Base-by-base conservation (phyloP, 2,113 vertebrate species). In the Planiliza haematocheilus region DNA sequence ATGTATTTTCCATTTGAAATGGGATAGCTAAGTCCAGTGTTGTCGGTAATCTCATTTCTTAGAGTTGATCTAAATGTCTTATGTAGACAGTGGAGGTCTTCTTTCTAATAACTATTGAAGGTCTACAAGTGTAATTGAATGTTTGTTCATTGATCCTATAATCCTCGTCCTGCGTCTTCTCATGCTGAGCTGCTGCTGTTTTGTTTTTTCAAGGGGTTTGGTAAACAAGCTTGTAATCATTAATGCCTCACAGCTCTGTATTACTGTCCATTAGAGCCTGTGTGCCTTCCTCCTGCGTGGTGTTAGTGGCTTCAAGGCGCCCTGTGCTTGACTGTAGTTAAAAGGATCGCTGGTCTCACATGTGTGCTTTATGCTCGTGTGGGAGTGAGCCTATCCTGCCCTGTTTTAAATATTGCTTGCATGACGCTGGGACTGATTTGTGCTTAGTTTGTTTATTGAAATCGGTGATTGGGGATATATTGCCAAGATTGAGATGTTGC, bases 381-480 rank as follows among this genome's bases (percentile, higher is more conserved):
- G 17, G 42, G 11, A 75, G 56, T 12, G 21, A 11, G 41, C 42
- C 43, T 7, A 4, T 68, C 51, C 64, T 36, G 34, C 58, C 58
- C 42, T 59, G 59, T 60, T 87, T 85, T 80, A 65, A 88, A 88
- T 83, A 74, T 62, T 17, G 51, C 83, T 68, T 50, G 13, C 3
- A 18, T 69, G 74, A 76, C 45, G 3, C 42, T 18, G 11, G 39
- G n/a, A 5, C 52, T 51, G 48, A 81, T 88, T 80, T 86, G 74
- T 20, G 16, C 88, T 77, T 34, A 11, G 51, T 90, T 85, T 89
- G 78, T 80, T 88, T 84, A 81, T 83, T 77, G 75, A 86, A 85
- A 87, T 78, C 30, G 46, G 8, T 7, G 24, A 77, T 45, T 2
- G 2, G 68, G 24, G 53, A 56, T 38, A 1, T 41, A 37, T 37